These are phyloP conservation scores for Cottus gobio DNA, from an alignment of 2,113 vertebrate species.

Conservation along the genomic window DNA sequence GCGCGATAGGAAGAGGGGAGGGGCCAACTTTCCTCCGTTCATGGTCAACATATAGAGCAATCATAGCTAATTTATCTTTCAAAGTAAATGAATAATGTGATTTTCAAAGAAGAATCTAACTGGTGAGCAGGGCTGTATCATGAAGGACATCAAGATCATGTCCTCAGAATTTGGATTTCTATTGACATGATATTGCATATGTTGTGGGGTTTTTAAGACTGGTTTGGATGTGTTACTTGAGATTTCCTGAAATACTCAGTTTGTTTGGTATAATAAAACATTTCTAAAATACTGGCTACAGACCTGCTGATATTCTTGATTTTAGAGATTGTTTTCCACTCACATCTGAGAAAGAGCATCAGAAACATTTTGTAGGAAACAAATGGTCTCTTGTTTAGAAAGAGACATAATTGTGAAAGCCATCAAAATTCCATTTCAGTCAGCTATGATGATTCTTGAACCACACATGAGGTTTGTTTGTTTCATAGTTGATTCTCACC, in stretches of 20 bases:
- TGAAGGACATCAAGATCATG: not conserved
- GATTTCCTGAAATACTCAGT: not conserved
- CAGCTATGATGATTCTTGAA: slow-evolving; percentile 11
- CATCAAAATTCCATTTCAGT: slow-evolving; percentile 5
- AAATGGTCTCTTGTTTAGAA: slow-evolving; percentile 5
- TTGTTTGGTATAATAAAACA: not conserved
- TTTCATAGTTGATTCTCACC: slow-evolving; percentile 28
- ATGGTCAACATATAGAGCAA: not conserved
- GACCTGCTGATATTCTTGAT: not conserved
- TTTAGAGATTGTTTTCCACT: too few relatives aligned
- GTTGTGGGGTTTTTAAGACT: not conserved
- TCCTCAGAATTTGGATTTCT: not conserved
- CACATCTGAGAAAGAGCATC: not conserved
- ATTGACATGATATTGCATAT: not conserved
- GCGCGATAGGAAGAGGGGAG: not conserved
- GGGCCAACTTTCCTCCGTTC: not conserved
- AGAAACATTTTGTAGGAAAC: not conserved
- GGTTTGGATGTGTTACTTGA: not conserved
- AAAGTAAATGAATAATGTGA: not conserved
- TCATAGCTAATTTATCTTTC: not conserved
- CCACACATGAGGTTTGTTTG: slow-evolving; percentile 40
- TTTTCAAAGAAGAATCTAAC: not conserved
- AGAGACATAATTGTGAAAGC: not conserved
- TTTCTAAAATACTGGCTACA: not conserved
- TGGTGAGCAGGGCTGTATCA: not conserved